phyloP scores from a whole-genome alignment of 2,888 invertebrate species.

The Biston stratarius region DNA sequence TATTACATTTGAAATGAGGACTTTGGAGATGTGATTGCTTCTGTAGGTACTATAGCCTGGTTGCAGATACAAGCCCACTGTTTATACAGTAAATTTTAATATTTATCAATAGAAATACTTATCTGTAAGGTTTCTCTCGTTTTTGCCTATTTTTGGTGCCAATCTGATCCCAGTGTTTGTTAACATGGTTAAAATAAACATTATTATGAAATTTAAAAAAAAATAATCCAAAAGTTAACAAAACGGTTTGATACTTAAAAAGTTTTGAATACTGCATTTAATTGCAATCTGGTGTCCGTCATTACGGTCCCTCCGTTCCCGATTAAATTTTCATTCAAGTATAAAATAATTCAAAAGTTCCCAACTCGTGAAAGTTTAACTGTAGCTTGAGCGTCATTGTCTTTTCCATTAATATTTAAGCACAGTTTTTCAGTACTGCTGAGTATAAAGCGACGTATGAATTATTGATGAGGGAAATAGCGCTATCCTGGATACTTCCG shows the following conservation, averaged over 20 bases:
- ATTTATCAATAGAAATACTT: too few relatives aligned
- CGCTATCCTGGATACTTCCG: slow-evolving; percentile 1
- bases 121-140: too few relatives aligned
- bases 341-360: slow-evolving; percentile 55
- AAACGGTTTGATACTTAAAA: slow-evolving; percentile 31
- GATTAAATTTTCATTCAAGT: slow-evolving; percentile 57
- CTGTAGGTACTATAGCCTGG: background rate
- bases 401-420: slow-evolving; percentile 36
- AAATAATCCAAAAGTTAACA: slow-evolving; percentile 45
- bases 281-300: slow-evolving; percentile 61
- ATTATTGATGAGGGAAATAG: slow-evolving; percentile 8
- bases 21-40: background rate
- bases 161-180: too few relatives aligned
- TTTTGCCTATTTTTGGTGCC: too few relatives aligned
- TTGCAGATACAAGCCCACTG: background rate
- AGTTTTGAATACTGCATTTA: slow-evolving; percentile 42
- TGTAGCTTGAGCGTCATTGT: slow-evolving; percentile 31
- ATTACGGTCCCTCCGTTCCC: slow-evolving; percentile 48
- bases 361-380: slow-evolving; percentile 42
- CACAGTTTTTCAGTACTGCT: slow-evolving; percentile 20
- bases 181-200: background rate
- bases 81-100: too few relatives aligned
- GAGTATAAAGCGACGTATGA: background rate
- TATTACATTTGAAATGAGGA: background rate
- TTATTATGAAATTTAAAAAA: background rate